Evolutionary conservation across 2,113 vertebrate species (phyloP).

Genomic region (Melanerpes aurifrons): DNA sequence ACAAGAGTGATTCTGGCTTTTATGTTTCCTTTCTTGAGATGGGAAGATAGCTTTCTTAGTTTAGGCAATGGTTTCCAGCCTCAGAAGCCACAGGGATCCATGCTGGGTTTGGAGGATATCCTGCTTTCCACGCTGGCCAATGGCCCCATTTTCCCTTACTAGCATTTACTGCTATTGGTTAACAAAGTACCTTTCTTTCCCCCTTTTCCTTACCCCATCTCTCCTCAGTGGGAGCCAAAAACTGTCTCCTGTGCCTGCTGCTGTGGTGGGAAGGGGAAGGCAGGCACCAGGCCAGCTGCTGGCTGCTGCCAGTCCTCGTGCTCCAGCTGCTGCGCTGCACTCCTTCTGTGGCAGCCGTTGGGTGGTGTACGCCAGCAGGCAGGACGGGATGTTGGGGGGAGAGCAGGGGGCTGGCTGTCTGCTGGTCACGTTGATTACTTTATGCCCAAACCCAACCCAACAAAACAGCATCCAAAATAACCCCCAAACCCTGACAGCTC

Average conservation of each 20-base stretch:
- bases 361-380: background rate
- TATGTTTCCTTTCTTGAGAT: background rate
- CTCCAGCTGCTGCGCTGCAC: background rate
- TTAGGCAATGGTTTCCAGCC: background rate
- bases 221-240: background rate
- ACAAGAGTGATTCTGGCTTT: background rate
- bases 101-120: background rate
- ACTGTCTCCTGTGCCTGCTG: background rate
- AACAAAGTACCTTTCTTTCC: background rate
- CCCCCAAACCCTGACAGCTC: background rate
- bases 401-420: background rate
- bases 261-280: background rate
- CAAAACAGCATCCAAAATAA: background rate
- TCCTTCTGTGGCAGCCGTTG: background rate
- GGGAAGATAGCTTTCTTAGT: conserved; percentile 22
- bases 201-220: background rate
- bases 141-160: background rate
- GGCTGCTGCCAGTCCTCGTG: background rate
- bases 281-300: conserved; percentile 1
- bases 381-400: background rate
- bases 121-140: background rate
- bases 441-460: background rate
- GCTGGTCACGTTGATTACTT: background rate
- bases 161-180: background rate
- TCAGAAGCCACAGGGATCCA: background rate